Evolutionary conservation across 2,113 vertebrate species (phyloP).

Genomic region (Alosa alosa): DNA sequence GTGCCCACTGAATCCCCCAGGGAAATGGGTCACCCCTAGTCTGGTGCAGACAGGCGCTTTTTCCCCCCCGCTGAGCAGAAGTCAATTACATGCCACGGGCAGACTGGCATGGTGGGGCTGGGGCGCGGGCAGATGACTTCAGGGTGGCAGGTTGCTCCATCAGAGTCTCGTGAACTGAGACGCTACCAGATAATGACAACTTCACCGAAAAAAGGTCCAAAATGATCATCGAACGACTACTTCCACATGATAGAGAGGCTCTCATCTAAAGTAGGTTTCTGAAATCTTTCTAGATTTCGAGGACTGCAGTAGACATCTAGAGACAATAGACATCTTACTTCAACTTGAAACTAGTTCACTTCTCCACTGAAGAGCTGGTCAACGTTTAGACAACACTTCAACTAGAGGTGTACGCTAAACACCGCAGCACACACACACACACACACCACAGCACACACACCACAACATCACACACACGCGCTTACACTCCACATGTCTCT

Average conservation of each 20-base stretch:
- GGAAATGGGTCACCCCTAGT: conserved; percentile 77
- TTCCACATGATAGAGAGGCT: too few species aligned
- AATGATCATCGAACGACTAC: not conserved
- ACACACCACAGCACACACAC: not conserved
- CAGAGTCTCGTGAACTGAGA: not conserved
- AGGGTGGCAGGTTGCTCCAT: not conserved
- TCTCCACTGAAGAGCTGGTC: not conserved
- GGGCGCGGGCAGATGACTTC: conserved; percentile 36
- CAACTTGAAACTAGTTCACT: too few species aligned
- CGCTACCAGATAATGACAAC: not conserved
- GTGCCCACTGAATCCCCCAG: conserved; percentile 69
- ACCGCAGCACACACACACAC: not conserved
- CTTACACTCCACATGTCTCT: not conserved
- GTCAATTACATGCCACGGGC: conserved; percentile 74
- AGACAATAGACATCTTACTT: not conserved
- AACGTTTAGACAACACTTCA: not conserved
- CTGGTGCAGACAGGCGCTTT: conserved; percentile 61
- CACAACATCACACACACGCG: not conserved
- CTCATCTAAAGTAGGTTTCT: not conserved
- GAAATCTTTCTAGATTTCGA: not conserved
- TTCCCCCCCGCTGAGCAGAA: conserved; percentile 61
- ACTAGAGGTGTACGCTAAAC: not conserved
- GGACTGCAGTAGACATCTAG: not conserved
- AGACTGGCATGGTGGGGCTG: conserved; percentile 60
- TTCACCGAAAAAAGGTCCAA: not conserved